Evolutionary conservation across 2,113 vertebrate species (phyloP), one percentile per base, ranked within the genome.

Genomic region (Halcyon senegalensis): DNA sequence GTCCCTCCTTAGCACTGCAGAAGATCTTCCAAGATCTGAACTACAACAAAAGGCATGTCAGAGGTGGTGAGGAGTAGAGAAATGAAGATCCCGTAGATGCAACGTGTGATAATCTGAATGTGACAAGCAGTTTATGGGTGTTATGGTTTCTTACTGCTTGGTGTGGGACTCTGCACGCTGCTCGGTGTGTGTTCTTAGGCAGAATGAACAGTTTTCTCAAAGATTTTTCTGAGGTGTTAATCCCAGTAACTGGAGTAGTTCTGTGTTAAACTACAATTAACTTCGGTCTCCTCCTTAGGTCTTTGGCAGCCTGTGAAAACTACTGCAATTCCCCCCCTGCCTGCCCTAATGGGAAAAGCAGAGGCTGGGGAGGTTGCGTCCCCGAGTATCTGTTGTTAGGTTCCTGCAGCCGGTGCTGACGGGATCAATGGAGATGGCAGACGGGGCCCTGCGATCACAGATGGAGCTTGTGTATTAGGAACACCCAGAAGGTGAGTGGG

Each of bases 381-480:
- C 31, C 19, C 6, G 16, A 27, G 50, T 6, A 31, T 24, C 44
- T 44, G 35, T 31, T 59, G 64, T 72, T 37, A 28, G 0, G 0
- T n/a, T 73, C 39, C 62, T 28, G 43, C 43, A 80, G 72, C 35
- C 0, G 0, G 33, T 58, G 55, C 76, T 41, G 76, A 13, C 0
- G 23, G 74, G 50, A 43, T n/a, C 5, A 1, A 1, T 78, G 25
- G 73, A 21, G 50, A 48, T 58, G 79, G 50, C 89, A 88, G 74
- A 58, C 8, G 2, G 60, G n/a, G 21, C 20, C 37, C n/a, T 25
- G 60, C 0, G 1, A 41, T 39, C 2, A 0, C 37, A 75, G 43
- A 58, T 0, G 1, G 17, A 46, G 9, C 17, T 73, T 53, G 17
- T 41, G 24, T 20, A 3, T 19, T 66, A 56, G 84, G 68, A 74